phyloP scores from a whole-genome alignment of 23 tunicate genomes.

The Oikopleura albicans region DNA sequence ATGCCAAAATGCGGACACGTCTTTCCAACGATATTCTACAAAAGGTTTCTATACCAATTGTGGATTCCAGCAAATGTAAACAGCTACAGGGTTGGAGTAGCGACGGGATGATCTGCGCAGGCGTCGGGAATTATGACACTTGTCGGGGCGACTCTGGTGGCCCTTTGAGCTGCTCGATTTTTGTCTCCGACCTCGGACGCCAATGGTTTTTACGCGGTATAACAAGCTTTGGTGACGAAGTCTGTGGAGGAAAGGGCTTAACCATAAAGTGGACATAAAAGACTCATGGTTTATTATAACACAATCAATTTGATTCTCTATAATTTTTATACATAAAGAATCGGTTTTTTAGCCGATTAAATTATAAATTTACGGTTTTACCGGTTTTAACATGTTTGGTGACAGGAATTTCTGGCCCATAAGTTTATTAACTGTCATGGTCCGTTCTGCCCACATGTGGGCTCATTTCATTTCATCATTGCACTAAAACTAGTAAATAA shows the following conservation, averaged over 20 bases:
- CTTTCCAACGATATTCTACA: neutral
- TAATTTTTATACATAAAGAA: too few relatives aligned
- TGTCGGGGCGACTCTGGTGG: conserved; percentile 14
- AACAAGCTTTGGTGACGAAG: neutral
- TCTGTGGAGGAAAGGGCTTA: neutral
- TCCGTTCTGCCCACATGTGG: too few relatives aligned
- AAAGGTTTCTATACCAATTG: neutral
- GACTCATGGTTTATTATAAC: too few relatives aligned
- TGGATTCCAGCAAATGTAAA: neutral
- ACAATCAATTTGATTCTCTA: too few relatives aligned
- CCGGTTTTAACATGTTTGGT: too few relatives aligned
- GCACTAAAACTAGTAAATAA: too few relatives aligned
- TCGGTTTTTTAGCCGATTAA: too few relatives aligned
- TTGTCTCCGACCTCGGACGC: neutral
- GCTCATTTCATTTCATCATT: too few relatives aligned
- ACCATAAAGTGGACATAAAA: too few relatives aligned
- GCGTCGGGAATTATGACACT: neutral
- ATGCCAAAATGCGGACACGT: neutral
- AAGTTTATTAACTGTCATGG: too few relatives aligned
- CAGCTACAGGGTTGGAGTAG: neutral
- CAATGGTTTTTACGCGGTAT: neutral
- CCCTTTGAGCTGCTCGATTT: conserved; percentile 8
- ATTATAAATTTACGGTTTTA: too few relatives aligned
- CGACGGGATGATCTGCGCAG: conserved; percentile 2
- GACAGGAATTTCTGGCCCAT: too few relatives aligned